These are phyloP conservation scores for Eueides isabella DNA, from an alignment of 1,140 invertebrate genomes.

Conservation along the genomic window DNA sequence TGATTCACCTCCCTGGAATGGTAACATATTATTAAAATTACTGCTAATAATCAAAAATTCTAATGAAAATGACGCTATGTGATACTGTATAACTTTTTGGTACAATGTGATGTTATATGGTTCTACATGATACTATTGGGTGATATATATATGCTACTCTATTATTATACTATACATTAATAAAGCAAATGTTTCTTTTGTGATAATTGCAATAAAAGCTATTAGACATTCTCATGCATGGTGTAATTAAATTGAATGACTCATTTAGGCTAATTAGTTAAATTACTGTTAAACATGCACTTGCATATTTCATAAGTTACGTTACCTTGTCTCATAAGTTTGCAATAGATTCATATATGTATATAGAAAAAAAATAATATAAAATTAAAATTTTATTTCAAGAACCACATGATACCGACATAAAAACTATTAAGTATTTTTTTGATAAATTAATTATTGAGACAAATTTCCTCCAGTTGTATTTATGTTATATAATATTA, in stretches of 20 bases:
- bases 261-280: neutral
- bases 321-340: constrained; percentile 26
- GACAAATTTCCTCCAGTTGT: neutral
- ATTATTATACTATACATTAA: neutral
- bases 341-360: neutral
- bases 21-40: neutral
- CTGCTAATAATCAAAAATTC: too few relatives aligned
- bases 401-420: neutral
- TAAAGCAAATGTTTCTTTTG: neutral
- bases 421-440: neutral
- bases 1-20: constrained; percentile 60
- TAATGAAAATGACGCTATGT: too few relatives aligned
- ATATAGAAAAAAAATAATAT: neutral
- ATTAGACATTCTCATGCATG: neutral
- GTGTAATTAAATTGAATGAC: neutral
- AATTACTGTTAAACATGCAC: neutral
- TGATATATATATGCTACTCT: neutral
- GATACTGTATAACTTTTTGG: too few relatives aligned
- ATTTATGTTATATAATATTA: neutral
- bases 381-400: neutral
- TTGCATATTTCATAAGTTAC: neutral
- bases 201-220: neutral
- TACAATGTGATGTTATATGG: neutral
- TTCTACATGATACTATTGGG: neutral
- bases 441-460: neutral